Conservation (phyloP, 2,113 vertebrate genomes). For the Boulengeromyrus knoepffleri region DNA sequence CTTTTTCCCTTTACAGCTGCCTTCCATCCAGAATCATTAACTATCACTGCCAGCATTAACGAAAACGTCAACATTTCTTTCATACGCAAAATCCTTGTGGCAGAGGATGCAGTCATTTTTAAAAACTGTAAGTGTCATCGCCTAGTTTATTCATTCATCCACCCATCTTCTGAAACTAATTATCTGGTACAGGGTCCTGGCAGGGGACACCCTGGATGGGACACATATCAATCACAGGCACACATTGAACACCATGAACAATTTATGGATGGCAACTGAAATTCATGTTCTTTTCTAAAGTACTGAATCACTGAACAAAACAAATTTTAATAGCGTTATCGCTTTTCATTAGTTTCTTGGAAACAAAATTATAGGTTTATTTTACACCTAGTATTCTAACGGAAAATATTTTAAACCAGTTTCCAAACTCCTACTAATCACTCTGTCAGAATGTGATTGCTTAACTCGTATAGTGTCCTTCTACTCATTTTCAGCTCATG, state of each 20-base stretch:
- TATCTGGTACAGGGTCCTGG: not conserved
- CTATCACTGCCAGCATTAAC: conserved; percentile 71
- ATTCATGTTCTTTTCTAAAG: not conserved
- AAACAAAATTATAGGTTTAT: not conserved
- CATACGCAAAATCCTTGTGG: conserved; percentile 57
- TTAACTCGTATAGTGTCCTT: not conserved
- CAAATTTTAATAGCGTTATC: not conserved
- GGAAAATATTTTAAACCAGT: not conserved
- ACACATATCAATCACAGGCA: not conserved
- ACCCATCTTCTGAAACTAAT: not conserved
- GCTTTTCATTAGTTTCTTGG: not conserved
- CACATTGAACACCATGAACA: not conserved
- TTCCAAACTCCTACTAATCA: not conserved
- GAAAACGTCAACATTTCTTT: conserved; percentile 72
- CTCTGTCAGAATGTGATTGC: not conserved
- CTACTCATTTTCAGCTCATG: not conserved
- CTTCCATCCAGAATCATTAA: conserved; percentile 70
- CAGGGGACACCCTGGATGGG: no score
- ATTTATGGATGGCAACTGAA: no score
- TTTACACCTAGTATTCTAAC: not conserved
- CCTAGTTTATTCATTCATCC: not conserved
- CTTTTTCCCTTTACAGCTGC: conserved; percentile 58
- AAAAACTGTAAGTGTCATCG: conserved; percentile 62
- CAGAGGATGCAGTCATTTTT: conserved; percentile 75
- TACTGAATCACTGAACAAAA: not conserved